A percentile compares a stretch with the other conserved stretches of the same genome.
Evolutionary conservation across 2,888 invertebrate species (phyloP).

Genomic region (Meteorus cinctellus): DNA sequence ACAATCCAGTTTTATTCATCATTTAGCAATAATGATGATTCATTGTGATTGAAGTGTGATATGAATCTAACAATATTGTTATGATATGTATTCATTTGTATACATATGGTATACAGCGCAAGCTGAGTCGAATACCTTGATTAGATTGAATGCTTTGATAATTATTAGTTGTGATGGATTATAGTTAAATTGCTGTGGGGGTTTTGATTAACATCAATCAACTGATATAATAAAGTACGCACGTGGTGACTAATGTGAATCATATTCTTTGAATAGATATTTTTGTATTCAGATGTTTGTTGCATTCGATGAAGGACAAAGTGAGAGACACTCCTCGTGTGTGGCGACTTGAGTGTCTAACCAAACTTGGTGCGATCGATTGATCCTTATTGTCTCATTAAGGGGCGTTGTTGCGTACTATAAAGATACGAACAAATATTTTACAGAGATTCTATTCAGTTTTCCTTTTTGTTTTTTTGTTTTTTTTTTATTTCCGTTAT

Average conservation of each 20-base stretch:
- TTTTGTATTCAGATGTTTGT: constrained; percentile 23
- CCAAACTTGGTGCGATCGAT: constrained; percentile 45
- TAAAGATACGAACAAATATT: too few relatives aligned
- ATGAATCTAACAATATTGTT: constrained; percentile 7
- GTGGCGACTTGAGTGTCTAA: constrained; percentile 16
- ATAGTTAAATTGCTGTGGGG: constrained; percentile 8
- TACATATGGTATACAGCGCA: background rate
- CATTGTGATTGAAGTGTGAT: background rate
- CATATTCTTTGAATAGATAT: constrained; percentile 49
- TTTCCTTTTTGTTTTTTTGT: background rate
- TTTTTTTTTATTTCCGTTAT: background rate
- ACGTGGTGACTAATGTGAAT: constrained; percentile 44
- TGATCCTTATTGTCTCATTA: constrained; percentile 34
- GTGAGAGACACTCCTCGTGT: background rate
- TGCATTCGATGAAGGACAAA: constrained; percentile 41
- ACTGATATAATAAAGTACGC: constrained; percentile 26
- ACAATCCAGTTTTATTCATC: background rate
- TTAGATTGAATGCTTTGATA: constrained; percentile 16
- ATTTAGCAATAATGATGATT: background rate
- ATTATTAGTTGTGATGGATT: constrained; percentile 16
- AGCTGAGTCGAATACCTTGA: constrained; percentile 7
- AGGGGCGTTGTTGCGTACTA: too few relatives aligned
- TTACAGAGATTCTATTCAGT: background rate
- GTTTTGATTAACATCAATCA: constrained; percentile 40
- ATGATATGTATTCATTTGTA: background rate